Conservation (phyloP, 2,888 invertebrate species). For the Cheilosia urbana region DNA sequence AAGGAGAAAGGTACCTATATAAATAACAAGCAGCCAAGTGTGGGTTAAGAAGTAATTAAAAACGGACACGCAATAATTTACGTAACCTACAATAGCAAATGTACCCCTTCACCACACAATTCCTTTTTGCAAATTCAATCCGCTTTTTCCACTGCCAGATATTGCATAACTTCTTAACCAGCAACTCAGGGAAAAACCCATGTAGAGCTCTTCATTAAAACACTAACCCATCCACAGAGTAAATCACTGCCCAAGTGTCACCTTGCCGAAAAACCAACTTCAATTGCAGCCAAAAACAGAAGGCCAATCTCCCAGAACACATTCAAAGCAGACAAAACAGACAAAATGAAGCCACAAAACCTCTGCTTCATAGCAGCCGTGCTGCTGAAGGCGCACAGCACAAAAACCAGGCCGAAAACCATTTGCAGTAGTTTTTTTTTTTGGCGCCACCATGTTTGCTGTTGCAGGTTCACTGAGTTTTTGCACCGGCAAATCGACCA, state of each 20-base stretch:
- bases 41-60: too few relatives aligned
- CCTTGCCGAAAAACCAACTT: conserved; percentile 1
- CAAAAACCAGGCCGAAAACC: neutral
- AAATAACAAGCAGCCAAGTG: too few relatives aligned
- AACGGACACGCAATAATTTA: too few relatives aligned
- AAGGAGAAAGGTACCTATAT: too few relatives aligned
- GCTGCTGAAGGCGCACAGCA: neutral
- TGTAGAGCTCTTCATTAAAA: conserved; percentile 6
- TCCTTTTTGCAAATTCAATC: too few relatives aligned
- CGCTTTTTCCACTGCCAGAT: too few relatives aligned
- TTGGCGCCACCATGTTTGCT: conserved; percentile 15
- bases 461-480: conserved; percentile 50
- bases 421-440: conserved; percentile 18
- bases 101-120: too few relatives aligned
- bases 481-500: conserved; percentile 21
- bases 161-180: neutral
- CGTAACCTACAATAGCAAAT: too few relatives aligned
- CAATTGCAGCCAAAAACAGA: neutral
- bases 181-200: neutral
- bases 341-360: conserved; percentile 10
- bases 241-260: conserved; percentile 12
- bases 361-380: neutral
- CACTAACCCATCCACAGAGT: neutral
- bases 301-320: neutral
- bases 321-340: conserved; percentile 25